These are phyloP conservation scores for Scaptomyza hsui DNA, from an alignment of 1,140 invertebrate species.

Conservation along the genomic window DNA sequence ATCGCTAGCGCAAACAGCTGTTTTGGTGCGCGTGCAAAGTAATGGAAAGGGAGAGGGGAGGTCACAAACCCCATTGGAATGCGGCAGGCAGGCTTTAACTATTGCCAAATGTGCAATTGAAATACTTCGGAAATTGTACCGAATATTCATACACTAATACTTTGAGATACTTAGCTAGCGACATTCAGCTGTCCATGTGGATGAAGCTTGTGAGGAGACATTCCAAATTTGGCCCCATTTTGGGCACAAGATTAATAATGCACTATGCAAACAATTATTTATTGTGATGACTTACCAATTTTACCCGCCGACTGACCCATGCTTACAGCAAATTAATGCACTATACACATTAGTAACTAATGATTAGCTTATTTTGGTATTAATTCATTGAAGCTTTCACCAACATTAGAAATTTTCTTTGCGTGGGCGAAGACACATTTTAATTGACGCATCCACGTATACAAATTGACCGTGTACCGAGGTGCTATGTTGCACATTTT, in stretches of 20 bases:
- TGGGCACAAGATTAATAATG: constrained; percentile 6
- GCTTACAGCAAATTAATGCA: constrained; percentile 37
- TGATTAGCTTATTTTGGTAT: constrained; percentile 52
- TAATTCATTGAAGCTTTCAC: constrained; percentile 23
- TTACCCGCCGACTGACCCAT: constrained; percentile 81
- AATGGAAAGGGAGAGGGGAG: constrained; percentile 42
- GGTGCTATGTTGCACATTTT: constrained; percentile 18
- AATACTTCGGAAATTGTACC: background rate
- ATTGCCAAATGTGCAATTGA: constrained; percentile 25
- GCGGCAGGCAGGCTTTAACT: constrained; percentile 32
- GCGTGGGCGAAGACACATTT: constrained; percentile 27
- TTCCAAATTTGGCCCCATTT: background rate
- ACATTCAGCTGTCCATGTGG: background rate
- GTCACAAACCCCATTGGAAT: constrained; percentile 73
- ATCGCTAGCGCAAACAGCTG: constrained; percentile 60
- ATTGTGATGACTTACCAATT: constrained; percentile 70
- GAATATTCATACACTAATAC: background rate
- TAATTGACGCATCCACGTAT: constrained; percentile 18
- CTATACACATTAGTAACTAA: constrained; percentile 50
- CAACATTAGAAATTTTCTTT: constrained; percentile 33
- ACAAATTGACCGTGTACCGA: constrained; percentile 13
- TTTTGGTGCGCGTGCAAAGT: constrained; percentile 42
- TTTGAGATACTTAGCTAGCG: background rate
- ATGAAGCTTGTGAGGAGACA: background rate
- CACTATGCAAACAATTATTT: constrained; percentile 5